phyloP scores from a whole-genome alignment of 2,113 vertebrate genomes.

The Plectropomus leopardus region DNA sequence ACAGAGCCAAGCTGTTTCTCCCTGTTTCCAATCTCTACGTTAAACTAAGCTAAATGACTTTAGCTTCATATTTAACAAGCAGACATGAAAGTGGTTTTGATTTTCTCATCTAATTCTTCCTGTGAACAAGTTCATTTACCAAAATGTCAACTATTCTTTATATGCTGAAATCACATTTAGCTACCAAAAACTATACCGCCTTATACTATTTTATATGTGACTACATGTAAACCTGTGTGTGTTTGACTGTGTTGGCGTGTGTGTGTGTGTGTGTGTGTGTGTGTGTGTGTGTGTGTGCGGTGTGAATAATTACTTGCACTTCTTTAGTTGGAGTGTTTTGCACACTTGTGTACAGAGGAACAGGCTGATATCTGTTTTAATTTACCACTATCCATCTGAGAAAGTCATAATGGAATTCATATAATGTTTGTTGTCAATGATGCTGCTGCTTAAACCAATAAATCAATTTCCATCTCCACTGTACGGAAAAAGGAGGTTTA shows the following conservation, averaged over 20 bases:
- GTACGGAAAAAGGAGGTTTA: constrained; percentile 40
- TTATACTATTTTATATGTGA: constrained; percentile 59
- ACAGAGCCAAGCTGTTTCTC: not conserved
- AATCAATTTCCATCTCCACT: constrained; percentile 58
- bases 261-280: constrained; percentile 10
- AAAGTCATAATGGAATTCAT: constrained; percentile 19
- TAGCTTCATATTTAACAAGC: not conserved
- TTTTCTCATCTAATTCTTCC: not conserved
- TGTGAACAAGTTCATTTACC: not conserved
- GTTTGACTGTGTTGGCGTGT: constrained; percentile 23
- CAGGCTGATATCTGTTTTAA: constrained; percentile 26
- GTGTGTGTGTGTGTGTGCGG: not conserved
- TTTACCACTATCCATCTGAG: constrained; percentile 67
- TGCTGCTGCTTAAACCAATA: constrained; percentile 75
- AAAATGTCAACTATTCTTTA: constrained; percentile 18
- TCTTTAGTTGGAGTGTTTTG: constrained; percentile 60
- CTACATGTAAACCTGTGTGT: constrained; percentile 58
- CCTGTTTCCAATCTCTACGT: not conserved
- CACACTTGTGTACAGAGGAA: constrained; percentile 54
- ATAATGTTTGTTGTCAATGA: constrained; percentile 43
- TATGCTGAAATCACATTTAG: constrained; percentile 13
- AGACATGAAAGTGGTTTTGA: not conserved
- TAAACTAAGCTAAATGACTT: constrained; percentile 7
- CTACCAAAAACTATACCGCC: constrained; percentile 33
- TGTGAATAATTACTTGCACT: constrained; percentile 36